phyloP scores from a whole-genome alignment of 2,888 invertebrate genomes.

The Clivina fossor region DNA sequence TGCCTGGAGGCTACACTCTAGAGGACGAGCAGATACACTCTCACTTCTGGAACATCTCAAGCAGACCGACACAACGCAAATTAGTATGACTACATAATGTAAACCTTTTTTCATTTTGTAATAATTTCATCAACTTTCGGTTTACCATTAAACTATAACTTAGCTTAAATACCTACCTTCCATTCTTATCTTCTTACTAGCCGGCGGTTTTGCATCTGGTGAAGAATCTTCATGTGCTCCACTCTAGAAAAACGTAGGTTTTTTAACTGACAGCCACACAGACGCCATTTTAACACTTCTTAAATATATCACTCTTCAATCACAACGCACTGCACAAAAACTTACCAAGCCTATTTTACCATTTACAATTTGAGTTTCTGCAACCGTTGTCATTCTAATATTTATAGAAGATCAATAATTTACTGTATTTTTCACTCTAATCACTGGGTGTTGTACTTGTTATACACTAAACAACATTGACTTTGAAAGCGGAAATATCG shows the following conservation, averaged over 20 bases:
- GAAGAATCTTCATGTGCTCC: conserved; percentile 5
- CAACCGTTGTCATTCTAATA: conserved; percentile 26
- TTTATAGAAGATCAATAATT: conserved; percentile 14
- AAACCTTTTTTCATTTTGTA: too few relatives aligned
- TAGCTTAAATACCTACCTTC: conserved; percentile 48
- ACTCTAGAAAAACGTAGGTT: conserved; percentile 8
- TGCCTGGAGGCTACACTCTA: conserved; percentile 46
- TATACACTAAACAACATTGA: conserved; percentile 16
- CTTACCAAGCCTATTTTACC: conserved; percentile 26
- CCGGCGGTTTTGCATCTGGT: conserved; percentile 31
- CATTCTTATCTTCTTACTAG: conserved; percentile 43
- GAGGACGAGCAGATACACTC: conserved; percentile 51
- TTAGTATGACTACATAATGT: conserved; percentile 52
- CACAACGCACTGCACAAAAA: background rate
- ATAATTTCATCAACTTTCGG: too few relatives aligned
- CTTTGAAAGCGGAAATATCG: conserved; percentile 18
- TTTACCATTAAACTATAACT: conserved; percentile 41
- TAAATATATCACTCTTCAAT: background rate
- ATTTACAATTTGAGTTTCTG: conserved; percentile 29
- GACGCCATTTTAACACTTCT: conserved; percentile 18
- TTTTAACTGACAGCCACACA: conserved; percentile 8
- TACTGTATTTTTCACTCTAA: conserved; percentile 10
- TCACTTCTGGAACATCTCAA: conserved; percentile 58
- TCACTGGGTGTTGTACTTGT: conserved; percentile 18
- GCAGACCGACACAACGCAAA: conserved; percentile 55